Base-by-base conservation (phyloP, 2,113 vertebrate genomes). In the Amia ocellicauda region DNA sequence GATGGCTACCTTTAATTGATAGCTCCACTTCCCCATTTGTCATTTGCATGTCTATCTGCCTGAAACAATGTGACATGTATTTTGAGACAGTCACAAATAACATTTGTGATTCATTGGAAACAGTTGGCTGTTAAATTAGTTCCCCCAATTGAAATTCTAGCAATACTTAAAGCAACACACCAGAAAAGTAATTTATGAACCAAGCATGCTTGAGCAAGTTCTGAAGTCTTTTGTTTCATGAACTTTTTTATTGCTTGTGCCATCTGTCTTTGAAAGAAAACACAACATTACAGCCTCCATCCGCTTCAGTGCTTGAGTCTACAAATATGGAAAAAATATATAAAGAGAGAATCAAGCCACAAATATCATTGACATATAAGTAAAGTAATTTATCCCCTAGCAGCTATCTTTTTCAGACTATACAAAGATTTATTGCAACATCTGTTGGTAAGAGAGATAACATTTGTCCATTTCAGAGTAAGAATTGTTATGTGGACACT, bases 1-100 rank as follows among this genome's bases (percentile, higher is more conserved):
- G 51, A 66, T 45, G 22, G 36, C 58, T 52, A 49, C 31, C 59
- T 58, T 72, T 51, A 69, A 51, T n/a, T 71, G 59, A 68, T 73
- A 67, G 69, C 62, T 8, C 52, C 29, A 23, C 19, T 52, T 3
- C 40, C 62, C 56, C 23, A 69, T 70, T 64, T 51, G 13, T 72
- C 59, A 60, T 54, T 55, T 23, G 55, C 28, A 22, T 8, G 36
- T 22, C 36, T 49, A 31, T 49, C 28, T 23, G 16, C 19, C 43
- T 31, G 16, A 17, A 58, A 53, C 62, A 17, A 56, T 53, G 62
- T 62, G 60, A 49, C 60, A 60, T 51, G 29, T 58, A 67, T 62
- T 17, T 58, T 61, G 47, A 54, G 58, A 56, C n/a, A n/a, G n/a
- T n/a, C n/a, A 14, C 50, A 53, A 63, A 69, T 68, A 58, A 66